phyloP scores from a whole-genome alignment of 1,140 invertebrate species.

The Anastrepha obliqua region DNA sequence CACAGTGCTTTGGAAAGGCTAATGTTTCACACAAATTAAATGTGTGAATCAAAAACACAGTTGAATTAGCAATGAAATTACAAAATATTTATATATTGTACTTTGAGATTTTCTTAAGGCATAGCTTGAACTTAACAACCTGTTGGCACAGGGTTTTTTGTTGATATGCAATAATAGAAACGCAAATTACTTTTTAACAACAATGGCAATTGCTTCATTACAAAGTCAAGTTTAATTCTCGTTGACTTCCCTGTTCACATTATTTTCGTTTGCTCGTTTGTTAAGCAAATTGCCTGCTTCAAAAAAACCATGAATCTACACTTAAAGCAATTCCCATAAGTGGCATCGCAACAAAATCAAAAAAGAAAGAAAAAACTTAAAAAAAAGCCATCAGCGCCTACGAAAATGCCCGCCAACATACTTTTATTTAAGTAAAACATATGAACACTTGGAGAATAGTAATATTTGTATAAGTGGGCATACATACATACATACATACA shows the following conservation, averaged over 20 bases:
- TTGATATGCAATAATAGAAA: slow-evolving; percentile 33
- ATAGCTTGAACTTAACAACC: slow-evolving; percentile 13
- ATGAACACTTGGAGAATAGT: no score
- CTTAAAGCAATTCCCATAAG: slow-evolving; percentile 44
- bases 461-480: not conserved
- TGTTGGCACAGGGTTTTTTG: not conserved
- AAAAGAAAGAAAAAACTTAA: not conserved
- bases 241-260: slow-evolving; percentile 35
- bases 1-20: slow-evolving; percentile 11
- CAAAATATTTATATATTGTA: slow-evolving; percentile 12
- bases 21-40: slow-evolving; percentile 41
- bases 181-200: slow-evolving; percentile 39
- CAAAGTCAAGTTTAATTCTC: slow-evolving; percentile 49
- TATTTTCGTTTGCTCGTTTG: slow-evolving; percentile 25
- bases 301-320: slow-evolving; percentile 26
- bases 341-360: slow-evolving; percentile 23
- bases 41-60: slow-evolving; percentile 28
- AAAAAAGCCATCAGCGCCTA: slow-evolving; percentile 1
- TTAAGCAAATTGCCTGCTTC: not conserved
- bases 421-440: not conserved
- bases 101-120: slow-evolving; percentile 17
- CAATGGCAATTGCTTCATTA: slow-evolving; percentile 43
- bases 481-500: no score
- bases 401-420: slow-evolving; percentile 35
- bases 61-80: slow-evolving; percentile 28